A percentile compares a stretch with the other conserved stretches of the same genome.
These are phyloP conservation scores for Benitochromis conjunctus DNA, from an alignment of 2,113 vertebrate species.

Conservation along the genomic window DNA sequence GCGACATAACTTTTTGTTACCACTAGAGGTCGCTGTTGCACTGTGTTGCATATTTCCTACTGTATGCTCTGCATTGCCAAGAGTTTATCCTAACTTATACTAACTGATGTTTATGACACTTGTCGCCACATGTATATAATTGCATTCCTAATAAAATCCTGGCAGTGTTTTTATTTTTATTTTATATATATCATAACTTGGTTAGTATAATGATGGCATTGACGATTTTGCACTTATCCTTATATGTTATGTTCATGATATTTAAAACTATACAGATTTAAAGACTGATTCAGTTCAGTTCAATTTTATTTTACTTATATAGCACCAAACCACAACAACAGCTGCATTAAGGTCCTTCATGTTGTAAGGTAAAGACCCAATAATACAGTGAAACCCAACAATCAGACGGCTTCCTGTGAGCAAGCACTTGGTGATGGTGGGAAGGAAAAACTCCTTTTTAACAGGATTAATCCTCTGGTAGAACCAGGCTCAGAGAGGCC, in stretches of 20 bases:
- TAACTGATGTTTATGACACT: background rate
- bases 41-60: background rate
- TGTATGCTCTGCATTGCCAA: background rate
- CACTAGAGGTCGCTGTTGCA: conserved; percentile 50
- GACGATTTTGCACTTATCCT: background rate
- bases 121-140: background rate
- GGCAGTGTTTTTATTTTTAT: background rate
- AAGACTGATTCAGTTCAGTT: background rate
- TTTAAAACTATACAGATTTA: background rate
- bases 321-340: background rate
- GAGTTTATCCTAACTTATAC: background rate
- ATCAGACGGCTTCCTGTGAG: background rate
- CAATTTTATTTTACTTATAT: background rate
- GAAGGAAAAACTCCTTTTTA: background rate
- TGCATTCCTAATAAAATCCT: background rate
- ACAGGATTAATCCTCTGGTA: background rate
- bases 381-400: background rate
- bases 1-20: background rate
- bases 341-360: background rate
- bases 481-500: background rate
- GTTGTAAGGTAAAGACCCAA: background rate
- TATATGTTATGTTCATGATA: background rate
- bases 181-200: background rate
- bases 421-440: background rate
- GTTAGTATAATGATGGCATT: background rate